Conservation (phyloP, 2,797 vertebrate genomes). For the Melanotaenia boesemani region DNA sequence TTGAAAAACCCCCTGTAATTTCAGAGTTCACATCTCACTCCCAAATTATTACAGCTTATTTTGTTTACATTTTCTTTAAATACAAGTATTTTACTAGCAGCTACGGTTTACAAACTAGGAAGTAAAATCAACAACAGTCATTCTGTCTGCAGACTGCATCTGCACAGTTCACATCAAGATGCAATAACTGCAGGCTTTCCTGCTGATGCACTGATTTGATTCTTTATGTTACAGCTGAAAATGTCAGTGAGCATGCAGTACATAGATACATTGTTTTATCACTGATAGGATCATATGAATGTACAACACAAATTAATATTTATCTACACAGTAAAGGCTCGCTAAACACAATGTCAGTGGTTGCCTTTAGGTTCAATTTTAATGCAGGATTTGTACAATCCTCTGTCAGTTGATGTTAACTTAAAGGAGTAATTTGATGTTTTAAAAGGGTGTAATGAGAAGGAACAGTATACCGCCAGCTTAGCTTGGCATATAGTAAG, state of each 20-base stretch:
- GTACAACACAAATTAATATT: not conserved
- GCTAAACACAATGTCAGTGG: slow-evolving; percentile 12
- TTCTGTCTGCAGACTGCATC: slow-evolving; percentile 4
- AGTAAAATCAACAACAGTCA: not conserved
- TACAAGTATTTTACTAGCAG: not conserved
- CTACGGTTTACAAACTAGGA: not conserved
- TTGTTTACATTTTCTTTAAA: not conserved
- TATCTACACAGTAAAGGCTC: not conserved
- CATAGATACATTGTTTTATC: not conserved
- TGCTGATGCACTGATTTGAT: not conserved
- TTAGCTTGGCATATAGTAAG: not conserved
- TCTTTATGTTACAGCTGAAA: not conserved
- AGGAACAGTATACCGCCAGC: not conserved
- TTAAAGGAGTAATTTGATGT: not conserved
- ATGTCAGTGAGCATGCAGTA: slow-evolving; percentile 50
- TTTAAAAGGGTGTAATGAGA: not conserved
- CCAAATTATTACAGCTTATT: slow-evolving; percentile 2
- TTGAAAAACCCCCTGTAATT: too few species aligned
- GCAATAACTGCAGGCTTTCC: not conserved
- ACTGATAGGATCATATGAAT: not conserved
- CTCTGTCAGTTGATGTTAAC: slow-evolving; percentile 13
- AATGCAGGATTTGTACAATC: slow-evolving; percentile 12
- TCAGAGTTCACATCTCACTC: too few species aligned
- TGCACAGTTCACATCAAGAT: not conserved
- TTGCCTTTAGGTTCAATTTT: slow-evolving; percentile 9